A percentile compares a stretch with the other conserved stretches of the same genome.
These are phyloP conservation scores for Samia ricini DNA, from an alignment of 1,140 invertebrate genomes.

Conservation along the genomic window DNA sequence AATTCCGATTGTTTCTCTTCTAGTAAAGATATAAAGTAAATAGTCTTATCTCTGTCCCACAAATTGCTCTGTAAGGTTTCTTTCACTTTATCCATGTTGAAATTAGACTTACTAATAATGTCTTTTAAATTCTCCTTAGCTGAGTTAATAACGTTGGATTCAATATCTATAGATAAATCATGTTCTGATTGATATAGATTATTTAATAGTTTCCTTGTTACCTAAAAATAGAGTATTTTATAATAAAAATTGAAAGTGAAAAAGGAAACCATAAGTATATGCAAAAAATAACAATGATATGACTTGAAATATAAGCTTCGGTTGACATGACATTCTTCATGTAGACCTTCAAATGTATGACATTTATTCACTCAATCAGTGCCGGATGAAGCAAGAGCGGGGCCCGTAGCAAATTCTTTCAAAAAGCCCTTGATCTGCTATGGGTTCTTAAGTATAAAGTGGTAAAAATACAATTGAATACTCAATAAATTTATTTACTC, in stretches of 20 bases:
- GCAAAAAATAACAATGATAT: too few relatives aligned
- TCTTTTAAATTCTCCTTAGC: conserved; percentile 39
- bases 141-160: conserved; percentile 11
- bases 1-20: conserved; percentile 41
- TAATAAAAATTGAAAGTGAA: background rate
- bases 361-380: too few relatives aligned
- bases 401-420: too few relatives aligned
- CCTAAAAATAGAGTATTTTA: conserved; percentile 16
- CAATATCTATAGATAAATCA: background rate
- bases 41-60: conserved; percentile 35
- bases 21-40: conserved; percentile 29
- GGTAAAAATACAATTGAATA: too few relatives aligned
- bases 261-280: too few relatives aligned
- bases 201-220: conserved; percentile 19
- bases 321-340: too few relatives aligned
- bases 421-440: too few relatives aligned
- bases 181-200: conserved; percentile 19
- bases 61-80: conserved; percentile 24
- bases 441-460: too few relatives aligned
- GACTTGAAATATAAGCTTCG: too few relatives aligned
- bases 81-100: conserved; percentile 29
- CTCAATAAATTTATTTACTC: too few relatives aligned
- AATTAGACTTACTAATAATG: conserved; percentile 34
- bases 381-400: too few relatives aligned
- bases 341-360: too few relatives aligned